These are phyloP conservation scores for Climacteris rufus DNA, from an alignment of 2,113 vertebrate species.

Conservation along the genomic window DNA sequence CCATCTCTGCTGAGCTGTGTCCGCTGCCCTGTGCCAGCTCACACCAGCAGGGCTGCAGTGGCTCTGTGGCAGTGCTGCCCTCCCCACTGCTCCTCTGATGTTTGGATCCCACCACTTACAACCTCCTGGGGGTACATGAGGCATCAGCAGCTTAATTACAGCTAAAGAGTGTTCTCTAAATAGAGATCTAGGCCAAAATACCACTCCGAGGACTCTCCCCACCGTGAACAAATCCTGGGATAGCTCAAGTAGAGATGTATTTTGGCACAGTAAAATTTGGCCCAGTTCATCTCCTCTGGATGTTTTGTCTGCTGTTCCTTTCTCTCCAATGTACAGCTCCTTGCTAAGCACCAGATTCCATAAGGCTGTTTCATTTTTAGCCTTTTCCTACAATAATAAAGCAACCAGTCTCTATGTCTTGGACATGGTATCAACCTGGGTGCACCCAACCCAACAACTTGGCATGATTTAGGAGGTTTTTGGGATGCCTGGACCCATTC, in stretches of 20 bases:
- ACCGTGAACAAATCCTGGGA: neutral
- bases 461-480: neutral
- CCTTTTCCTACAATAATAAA: neutral
- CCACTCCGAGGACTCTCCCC: accelerated
- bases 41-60: accelerated
- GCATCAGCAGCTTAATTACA: neutral
- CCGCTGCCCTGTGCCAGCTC: neutral
- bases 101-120: neutral
- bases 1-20: neutral
- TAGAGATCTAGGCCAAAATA: neutral
- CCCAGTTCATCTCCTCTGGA: neutral
- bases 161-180: neutral
- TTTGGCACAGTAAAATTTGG: neutral
- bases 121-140: neutral
- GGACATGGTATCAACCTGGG: neutral
- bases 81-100: neutral
- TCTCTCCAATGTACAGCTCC: neutral
- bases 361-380: neutral
- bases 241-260: accelerated
- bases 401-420: neutral
- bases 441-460: neutral
- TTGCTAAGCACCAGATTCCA: neutral
- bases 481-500: neutral
- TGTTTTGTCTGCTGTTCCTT: neutral
- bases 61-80: neutral